Base-by-base conservation (phyloP, 1,140 invertebrate species). In the Dendroctonus ponderosae region DNA sequence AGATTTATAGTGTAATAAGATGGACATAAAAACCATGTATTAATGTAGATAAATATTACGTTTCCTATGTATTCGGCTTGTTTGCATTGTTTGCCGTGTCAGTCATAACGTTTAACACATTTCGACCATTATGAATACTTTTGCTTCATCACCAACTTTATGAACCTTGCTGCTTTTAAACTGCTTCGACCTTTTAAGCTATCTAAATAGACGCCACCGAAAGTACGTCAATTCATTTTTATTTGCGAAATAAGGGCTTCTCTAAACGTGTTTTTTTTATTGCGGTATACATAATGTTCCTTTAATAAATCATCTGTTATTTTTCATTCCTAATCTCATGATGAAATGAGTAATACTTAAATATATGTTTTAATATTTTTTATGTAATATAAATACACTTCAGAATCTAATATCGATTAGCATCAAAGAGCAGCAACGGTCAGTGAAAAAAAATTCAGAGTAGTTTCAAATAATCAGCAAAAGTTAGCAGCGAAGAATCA, bases 1-100 rank as follows among this genome's bases (percentile, higher is more conserved):
- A 54, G 67, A 69, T 69, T 69, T 69, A 69, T 69, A 52, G 56
- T 44, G 40, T 51, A 64, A 58, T 43, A 59, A 44, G 56, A 56
- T 56, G 56, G 12, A 44, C 40, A 26, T 59, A 59, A 59, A 59
- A 43, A 7, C 41, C 40, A 59, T 59, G 43, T 37, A 59, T 14
- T 59, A 59, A 59, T 48, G 57, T 44, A 11, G 14, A 37, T 8
- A 59, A 46, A 44, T 59, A 59, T 59, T 44, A 59, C 44, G 15
- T 59, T 59, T 44, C 39, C 26, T 56, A 56, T n/a, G 41, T 39
- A n/a, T 56, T 56, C 38, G 26, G 11, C 11, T 11, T 11, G 8
- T 40, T 39, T 51, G 26, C 26, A 26, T 26, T n/a, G n/a, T 26
- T 26, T 9, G 3, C 50, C 0, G 5, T 51, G 7, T 12, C 44